Evolutionary conservation across 53 echinoderm and acorn worm genomes (phyloP).

Genomic region (Echinometra lucunter): DNA sequence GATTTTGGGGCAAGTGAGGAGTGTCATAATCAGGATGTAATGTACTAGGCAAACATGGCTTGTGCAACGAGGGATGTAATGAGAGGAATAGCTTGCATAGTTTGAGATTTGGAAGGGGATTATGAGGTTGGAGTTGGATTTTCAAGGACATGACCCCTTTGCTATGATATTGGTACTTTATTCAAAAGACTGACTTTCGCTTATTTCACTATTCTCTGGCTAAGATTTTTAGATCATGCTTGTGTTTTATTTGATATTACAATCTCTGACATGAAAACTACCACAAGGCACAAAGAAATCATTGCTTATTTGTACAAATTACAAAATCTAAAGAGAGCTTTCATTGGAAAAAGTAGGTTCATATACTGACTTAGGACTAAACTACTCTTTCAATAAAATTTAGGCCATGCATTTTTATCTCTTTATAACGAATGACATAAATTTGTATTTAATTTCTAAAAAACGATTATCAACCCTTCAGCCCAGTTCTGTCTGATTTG

Average conservation of each 20-base stretch:
- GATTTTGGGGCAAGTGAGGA: not conserved
- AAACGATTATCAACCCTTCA: not conserved
- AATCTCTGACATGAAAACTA: too few species aligned
- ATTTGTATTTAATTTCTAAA: too few species aligned
- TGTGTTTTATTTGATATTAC: too few species aligned
- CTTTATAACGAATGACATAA: too few species aligned
- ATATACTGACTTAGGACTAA: too few species aligned
- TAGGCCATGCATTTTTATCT: too few species aligned
- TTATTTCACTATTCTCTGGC: not conserved
- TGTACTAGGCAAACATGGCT: not conserved
- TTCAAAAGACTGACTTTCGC: not conserved
- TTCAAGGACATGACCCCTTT: not conserved
- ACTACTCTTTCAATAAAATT: too few species aligned
- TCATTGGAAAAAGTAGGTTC: too few species aligned
- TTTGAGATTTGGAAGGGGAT: not conserved
- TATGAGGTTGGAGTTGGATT: not conserved
- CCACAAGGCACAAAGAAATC: too few species aligned
- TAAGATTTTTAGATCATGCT: too few species aligned
- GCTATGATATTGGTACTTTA: not conserved
- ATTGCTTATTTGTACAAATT: too few species aligned
- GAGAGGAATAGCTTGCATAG: not conserved
- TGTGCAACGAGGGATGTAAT: constrained; percentile 53
- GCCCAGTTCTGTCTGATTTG: not conserved
- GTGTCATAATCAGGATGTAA: constrained; percentile 17
- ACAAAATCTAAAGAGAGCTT: too few species aligned